Evolutionary conservation across 2,113 vertebrate genomes (phyloP), one percentile per base, ranked within the genome.

Genomic region (Menidia beryllina): DNA sequence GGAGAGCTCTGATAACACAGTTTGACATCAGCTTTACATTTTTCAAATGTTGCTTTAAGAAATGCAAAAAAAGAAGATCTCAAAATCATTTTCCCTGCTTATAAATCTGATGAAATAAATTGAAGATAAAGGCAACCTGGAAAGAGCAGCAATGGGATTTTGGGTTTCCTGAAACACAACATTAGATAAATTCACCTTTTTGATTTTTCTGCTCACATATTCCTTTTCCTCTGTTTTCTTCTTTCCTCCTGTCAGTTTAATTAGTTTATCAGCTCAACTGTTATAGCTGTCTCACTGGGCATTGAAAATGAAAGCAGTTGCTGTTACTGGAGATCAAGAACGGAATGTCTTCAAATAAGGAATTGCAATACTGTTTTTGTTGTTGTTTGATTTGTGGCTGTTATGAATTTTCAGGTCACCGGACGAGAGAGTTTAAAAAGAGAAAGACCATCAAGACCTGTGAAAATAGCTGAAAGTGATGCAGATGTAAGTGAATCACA

Each of bases 381-480:
- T 72, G 72, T 49, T 7, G 48, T 62, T 70, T 45, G 30, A 21
- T 83, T 60, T 91, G 57, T 85, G 83, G 79, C 60, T 70, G 19
- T 80, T 78, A 47, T 79, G 8, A 61, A 81, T 86, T n/a, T 87
- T 88, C 84, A 99, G 97, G 95, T 99, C 71, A 95, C 95, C 7
- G 96, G 96, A 76, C 94, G 94, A 68, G 97, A 98, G 80, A 86
- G 86, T 0, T 77, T 96, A 38, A 96, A 95, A 88, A 96, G 94
- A 88, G 95, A 96, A 36, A 93, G 95, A 91, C 90, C 93, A 60
- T 81, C 93, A 21, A 95, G 94, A 88, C 97, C 97, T 7, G 93
- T 99, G 87, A 97, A 95, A 93, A 96, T 99, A 63, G 97, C 96
- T 7, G 97, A 99, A 87, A 99, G 97, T 75, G 96, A 98, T 83